Conservation (phyloP, 2,888 invertebrate species). For the Liodrosophila aerea region DNA sequence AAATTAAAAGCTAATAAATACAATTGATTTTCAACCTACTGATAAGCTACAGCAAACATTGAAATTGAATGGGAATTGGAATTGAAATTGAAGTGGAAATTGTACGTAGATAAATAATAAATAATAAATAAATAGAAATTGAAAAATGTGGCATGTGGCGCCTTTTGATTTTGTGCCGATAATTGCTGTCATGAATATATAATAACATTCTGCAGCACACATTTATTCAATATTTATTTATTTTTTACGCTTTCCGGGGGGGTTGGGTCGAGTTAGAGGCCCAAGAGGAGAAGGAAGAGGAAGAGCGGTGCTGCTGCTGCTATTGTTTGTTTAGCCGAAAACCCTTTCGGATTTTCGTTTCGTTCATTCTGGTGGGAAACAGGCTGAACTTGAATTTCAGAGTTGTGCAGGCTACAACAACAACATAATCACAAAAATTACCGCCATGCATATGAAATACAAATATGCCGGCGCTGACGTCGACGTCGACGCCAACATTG, state of each 20-base stretch:
- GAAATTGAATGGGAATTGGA: conserved; percentile 25
- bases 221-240: not conserved
- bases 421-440: conserved; percentile 73
- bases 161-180: conserved; percentile 68
- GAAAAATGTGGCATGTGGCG: conserved; percentile 28
- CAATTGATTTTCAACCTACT: conserved; percentile 33
- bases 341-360: conserved; percentile 54
- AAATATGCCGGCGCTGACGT: conserved; percentile 55
- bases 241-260: conserved; percentile 4
- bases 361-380: conserved; percentile 54
- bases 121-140: conserved; percentile 29
- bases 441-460: conserved; percentile 75
- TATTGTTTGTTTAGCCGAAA: conserved; percentile 53
- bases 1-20: conserved; percentile 54
- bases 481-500: conserved; percentile 17
- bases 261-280: conserved; percentile 7
- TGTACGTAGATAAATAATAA: no score
- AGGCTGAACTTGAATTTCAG: conserved; percentile 71
- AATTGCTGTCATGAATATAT: conserved; percentile 73
- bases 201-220: conserved; percentile 20
- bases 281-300: conserved; percentile 10
- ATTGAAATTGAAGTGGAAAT: conserved; percentile 32
- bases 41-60: conserved; percentile 21
- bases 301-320: conserved; percentile 3
- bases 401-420: conserved; percentile 47